Evolutionary conservation across 2,888 invertebrate species (phyloP).

Genomic region (Phortica okadai): DNA sequence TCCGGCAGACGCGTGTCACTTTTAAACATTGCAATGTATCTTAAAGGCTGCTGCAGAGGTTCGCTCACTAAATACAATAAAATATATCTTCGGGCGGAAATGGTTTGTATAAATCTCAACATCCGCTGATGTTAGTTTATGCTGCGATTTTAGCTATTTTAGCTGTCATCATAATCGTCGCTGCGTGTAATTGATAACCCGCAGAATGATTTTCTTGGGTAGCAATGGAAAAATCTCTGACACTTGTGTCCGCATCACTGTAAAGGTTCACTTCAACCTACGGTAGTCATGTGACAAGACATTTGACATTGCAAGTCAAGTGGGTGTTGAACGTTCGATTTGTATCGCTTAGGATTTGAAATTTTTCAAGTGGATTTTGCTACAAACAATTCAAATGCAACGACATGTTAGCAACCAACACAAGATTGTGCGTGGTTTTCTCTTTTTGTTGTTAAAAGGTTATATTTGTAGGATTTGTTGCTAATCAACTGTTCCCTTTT

Average conservation of each 20-base stretch:
- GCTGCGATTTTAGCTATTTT: constrained; percentile 39
- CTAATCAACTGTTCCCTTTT: too few species aligned
- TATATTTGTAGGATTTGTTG: too few species aligned
- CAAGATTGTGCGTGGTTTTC: too few species aligned
- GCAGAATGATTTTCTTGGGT: constrained; percentile 22
- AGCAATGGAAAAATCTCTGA: neutral
- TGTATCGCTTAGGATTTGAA: constrained; percentile 32
- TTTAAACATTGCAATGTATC: neutral
- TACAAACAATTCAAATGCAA: neutral
- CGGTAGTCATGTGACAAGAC: neutral
- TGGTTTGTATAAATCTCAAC: constrained; percentile 50
- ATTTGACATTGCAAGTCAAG: constrained; percentile 9
- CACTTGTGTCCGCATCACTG: neutral
- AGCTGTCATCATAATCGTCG: constrained; percentile 11
- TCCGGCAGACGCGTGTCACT: constrained; percentile 28
- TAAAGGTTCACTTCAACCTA: neutral
- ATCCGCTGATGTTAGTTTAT: constrained; percentile 52
- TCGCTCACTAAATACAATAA: constrained; percentile 35
- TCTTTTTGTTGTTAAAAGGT: too few species aligned
- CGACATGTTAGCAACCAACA: too few species aligned
- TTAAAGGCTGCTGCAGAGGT: constrained; percentile 51
- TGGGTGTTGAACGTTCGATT: constrained; percentile 50
- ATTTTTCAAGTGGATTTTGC: constrained; percentile 60
- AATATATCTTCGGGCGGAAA: constrained; percentile 5
- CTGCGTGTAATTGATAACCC: constrained; percentile 51